Evolutionary conservation across 2,113 vertebrate genomes (phyloP).

Genomic region (Scalopus aquaticus): DNA sequence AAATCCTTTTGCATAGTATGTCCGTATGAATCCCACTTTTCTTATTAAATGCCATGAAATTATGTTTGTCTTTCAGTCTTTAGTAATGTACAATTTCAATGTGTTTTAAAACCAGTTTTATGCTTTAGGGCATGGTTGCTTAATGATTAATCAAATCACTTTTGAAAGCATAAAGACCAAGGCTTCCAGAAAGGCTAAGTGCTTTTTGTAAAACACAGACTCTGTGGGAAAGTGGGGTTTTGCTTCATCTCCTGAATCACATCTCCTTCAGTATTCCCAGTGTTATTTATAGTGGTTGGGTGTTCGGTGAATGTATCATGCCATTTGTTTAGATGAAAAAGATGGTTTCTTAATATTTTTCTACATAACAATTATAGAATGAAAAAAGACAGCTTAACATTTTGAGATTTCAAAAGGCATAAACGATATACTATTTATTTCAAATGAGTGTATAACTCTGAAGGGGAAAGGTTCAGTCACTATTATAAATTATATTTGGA

Average conservation of each 20-base stretch:
- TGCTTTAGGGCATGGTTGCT: background rate
- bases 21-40: background rate
- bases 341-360: background rate
- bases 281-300: background rate
- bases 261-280: background rate
- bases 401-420: conserved; percentile 35
- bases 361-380: conserved; percentile 21
- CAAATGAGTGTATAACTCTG: background rate
- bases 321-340: conserved; percentile 14
- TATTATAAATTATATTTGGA: conserved; percentile 64
- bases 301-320: background rate
- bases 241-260: background rate
- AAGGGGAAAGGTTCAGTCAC: background rate
- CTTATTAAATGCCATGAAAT: background rate
- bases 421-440: background rate
- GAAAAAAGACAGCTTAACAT: background rate
- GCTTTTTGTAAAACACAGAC: background rate
- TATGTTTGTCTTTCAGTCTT: background rate
- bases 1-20: background rate
- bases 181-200: background rate
- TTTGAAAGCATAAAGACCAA: background rate
- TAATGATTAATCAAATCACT: conserved; percentile 3
- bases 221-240: background rate
- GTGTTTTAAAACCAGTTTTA: background rate
- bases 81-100: conserved; percentile 4